A percentile compares a stretch with the other conserved stretches of the same genome.
Evolutionary conservation across 1,140 invertebrate genomes (phyloP).

Genomic region (Papilio aristodemus): DNA sequence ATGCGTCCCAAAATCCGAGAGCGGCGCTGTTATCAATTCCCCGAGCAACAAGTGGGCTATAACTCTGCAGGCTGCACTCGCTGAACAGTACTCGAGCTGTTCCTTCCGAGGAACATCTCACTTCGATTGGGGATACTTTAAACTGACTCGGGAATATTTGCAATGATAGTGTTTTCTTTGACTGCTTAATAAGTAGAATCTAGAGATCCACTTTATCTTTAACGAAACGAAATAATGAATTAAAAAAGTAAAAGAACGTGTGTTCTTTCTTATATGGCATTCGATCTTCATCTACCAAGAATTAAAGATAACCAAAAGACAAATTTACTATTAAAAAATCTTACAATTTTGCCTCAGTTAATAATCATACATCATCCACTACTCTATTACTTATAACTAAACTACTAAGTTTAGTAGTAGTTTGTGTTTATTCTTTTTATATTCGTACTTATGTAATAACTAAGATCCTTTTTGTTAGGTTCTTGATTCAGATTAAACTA

Average conservation of each 20-base stretch:
- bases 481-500: too few relatives aligned
- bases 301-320: too few relatives aligned
- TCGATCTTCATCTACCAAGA: too few relatives aligned
- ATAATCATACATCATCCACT: too few relatives aligned
- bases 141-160: constrained; percentile 14
- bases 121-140: constrained; percentile 20
- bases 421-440: too few relatives aligned
- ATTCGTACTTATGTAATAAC: too few relatives aligned
- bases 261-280: too few relatives aligned
- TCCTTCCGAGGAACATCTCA: constrained; percentile 26
- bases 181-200: background rate
- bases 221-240: background rate
- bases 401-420: too few relatives aligned
- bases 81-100: constrained; percentile 27
- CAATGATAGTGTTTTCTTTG: constrained; percentile 1
- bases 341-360: too few relatives aligned
- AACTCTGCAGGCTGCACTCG: constrained; percentile 64
- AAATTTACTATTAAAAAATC: too few relatives aligned
- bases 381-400: too few relatives aligned
- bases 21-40: constrained; percentile 77
- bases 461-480: too few relatives aligned
- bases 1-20: constrained; percentile 67
- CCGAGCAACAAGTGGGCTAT: constrained; percentile 76
- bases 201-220: background rate
- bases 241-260: background rate